Evolutionary conservation across 2,113 vertebrate species (phyloP), one percentile per base, ranked within the genome.

Genomic region (Archilochus colubris): DNA sequence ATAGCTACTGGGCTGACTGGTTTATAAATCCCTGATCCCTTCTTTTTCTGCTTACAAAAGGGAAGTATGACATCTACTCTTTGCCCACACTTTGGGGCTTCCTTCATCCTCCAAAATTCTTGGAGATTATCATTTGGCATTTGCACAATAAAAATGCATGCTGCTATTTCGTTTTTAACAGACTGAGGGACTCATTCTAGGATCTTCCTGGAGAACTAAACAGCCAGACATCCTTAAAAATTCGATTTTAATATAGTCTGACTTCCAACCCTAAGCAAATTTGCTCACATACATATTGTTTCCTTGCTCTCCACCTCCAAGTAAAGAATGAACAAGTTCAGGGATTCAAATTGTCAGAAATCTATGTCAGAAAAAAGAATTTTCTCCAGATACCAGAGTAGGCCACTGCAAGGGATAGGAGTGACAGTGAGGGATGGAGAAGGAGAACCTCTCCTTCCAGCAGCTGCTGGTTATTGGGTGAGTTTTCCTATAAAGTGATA

Each of bases 281-380:
- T 57, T 48, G 46, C 46, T 30, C 48, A 59, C 0, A 24, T 6
- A n/a, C 0, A 0, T 14, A n/a, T 83, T 64, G 38, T 22, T 40
- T 38, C 67, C 48, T 63, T 31, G 27, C 7, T 68, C 30, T 40
- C 48, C 5, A 16, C 27, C 18, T 44, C 24, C 38, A 54, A 43
- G n/a, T 15, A 28, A 59, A 76, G 8, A 72, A 63, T 18, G 21
- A 93, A 18, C 12, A 86, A 86, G 79, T 44, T 30, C 8, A 40
- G 4, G 11, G 27, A 75, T 30, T 8, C 46, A 33, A 55, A 73
- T 19, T 14, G 9, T 30, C 63, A 73, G 46, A 68, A 83, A 59
- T 86, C 9, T 36, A 89, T 46, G 2, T 7, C 3, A 1, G 6
- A 8, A 6, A 24, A 14, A 48, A 82, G 24, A 10, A 7, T 24